Evolutionary conservation across 2,113 vertebrate species (phyloP), one percentile per base, ranked within the genome.

Genomic region (Lota lota): DNA sequence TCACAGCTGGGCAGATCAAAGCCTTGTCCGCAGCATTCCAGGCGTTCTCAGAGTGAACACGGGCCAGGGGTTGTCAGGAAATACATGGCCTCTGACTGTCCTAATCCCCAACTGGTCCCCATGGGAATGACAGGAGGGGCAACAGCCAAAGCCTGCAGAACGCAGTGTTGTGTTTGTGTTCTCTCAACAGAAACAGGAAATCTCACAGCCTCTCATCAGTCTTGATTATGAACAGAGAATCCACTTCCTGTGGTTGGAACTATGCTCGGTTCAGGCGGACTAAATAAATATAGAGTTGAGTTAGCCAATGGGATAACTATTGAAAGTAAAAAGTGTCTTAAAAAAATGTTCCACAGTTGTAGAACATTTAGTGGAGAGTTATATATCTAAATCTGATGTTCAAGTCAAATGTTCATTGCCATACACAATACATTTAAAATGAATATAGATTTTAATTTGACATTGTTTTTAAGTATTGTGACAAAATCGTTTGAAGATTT

Each of bases 181-280:
- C 86, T 82, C 81, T 81, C 76, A 68, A 76, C 88, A 85, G 59
- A 68, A 74, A 74, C 80, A 76, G 90, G 91, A 92, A 92, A 82
- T 83, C 72, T 77, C 84, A 79, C 59, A 19, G 24, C 68, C 67
- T 80, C 75, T 86, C 87, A 85, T 87, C 19, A 77, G 81, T 66
- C 75, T 40, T 61, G 73, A 82, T 87, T 75, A 83, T 76, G 80
- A 75, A 83, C 76, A 87, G 68, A 74, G 78, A 81, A 83, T 73
- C 70, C 78, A 73, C 80, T 83, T 85, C 81, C 82, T 83, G 87
- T 79, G 81, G 74, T 77, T 77, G 75, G 65, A 73, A 66, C 57
- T 15, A 7, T 3, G 21, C 60, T 63, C 36, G 73, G 73, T 73
- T 61, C 63, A 75, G 59, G 22, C 61, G 73, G 65, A 64, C 15